Evolutionary conservation across 1,140 invertebrate genomes (phyloP).

Genomic region (Bombus pascuorum): DNA sequence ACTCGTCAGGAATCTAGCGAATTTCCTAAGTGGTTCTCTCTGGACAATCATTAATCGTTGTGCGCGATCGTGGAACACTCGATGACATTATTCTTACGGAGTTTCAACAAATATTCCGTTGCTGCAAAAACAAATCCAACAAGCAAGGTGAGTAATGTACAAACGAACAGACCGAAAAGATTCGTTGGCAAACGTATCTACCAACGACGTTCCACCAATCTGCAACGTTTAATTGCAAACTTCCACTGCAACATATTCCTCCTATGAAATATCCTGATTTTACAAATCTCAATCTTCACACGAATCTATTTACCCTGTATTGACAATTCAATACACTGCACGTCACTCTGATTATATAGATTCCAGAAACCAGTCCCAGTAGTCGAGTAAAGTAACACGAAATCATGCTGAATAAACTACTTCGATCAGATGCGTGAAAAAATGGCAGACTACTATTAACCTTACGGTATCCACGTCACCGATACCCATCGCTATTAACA

Average conservation of each 20-base stretch:
- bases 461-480: slow-evolving; percentile 19
- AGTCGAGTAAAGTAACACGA: not conserved
- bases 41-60: slow-evolving; percentile 35
- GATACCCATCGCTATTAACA: slow-evolving; percentile 42
- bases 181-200: slow-evolving; percentile 22
- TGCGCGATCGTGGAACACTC: slow-evolving; percentile 14
- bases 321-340: too few species aligned
- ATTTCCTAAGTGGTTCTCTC: slow-evolving; percentile 25
- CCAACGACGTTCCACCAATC: not conserved
- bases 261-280: not conserved
- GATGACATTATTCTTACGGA: slow-evolving; percentile 39
- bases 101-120: slow-evolving; percentile 23
- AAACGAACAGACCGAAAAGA: slow-evolving; percentile 18
- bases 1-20: slow-evolving; percentile 37
- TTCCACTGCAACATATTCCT: not conserved
- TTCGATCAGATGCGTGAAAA: not conserved
- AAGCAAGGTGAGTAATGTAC: slow-evolving; percentile 34
- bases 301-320: too few species aligned
- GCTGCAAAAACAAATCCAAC: slow-evolving; percentile 18
- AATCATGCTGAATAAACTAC: not conserved
- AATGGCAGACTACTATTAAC: not conserved
- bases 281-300: not conserved
- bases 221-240: slow-evolving; percentile 9
- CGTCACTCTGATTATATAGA: not conserved
- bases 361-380: not conserved